These are phyloP conservation scores for Pachyrhynchus sulphureomaculatus DNA, from an alignment of 1,140 invertebrate genomes.

Conservation along the genomic window DNA sequence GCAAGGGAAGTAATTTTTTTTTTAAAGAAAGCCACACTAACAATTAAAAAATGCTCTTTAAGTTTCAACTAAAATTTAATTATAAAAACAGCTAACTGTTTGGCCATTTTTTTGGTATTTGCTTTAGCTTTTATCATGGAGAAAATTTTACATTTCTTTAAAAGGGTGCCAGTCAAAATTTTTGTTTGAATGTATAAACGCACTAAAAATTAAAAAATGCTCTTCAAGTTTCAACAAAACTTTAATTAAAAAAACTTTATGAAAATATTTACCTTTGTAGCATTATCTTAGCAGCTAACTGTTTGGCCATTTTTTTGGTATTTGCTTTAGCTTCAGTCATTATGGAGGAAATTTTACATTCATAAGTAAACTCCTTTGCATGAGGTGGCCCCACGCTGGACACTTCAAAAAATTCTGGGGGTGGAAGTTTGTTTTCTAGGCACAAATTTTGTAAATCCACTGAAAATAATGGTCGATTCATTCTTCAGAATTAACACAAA, in stretches of 20 bases:
- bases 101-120: slow-evolving; percentile 60
- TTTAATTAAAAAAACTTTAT: too few species aligned
- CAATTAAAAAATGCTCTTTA: too few species aligned
- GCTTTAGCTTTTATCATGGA: slow-evolving; percentile 57
- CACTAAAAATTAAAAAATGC: too few species aligned
- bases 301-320: slow-evolving; percentile 62
- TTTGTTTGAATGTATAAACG: too few species aligned
- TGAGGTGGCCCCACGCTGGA: slow-evolving; percentile 72
- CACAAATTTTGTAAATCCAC: slow-evolving; percentile 56
- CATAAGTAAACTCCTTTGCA: slow-evolving; percentile 66
- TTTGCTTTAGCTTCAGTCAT: slow-evolving; percentile 55
- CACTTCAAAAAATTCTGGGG: slow-evolving; percentile 64
- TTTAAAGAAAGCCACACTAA: too few species aligned
- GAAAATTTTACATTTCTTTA: slow-evolving; percentile 65
- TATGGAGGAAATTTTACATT: slow-evolving; percentile 64
- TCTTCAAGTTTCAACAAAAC: too few species aligned
- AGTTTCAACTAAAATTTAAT: too few species aligned
- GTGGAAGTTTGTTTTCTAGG: slow-evolving; percentile 61
- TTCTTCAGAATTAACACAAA: too few species aligned
- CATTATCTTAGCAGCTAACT: slow-evolving; percentile 58
- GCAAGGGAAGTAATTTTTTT: too few species aligned
- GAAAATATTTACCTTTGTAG: slow-evolving; percentile 45
- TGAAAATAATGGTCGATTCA: too few species aligned
- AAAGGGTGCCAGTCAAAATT: too few species aligned
- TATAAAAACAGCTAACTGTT: slow-evolving; percentile 58